Conservation (phyloP, 53 echinoderm and acorn worm species). For the Henricia sp. region DNA sequence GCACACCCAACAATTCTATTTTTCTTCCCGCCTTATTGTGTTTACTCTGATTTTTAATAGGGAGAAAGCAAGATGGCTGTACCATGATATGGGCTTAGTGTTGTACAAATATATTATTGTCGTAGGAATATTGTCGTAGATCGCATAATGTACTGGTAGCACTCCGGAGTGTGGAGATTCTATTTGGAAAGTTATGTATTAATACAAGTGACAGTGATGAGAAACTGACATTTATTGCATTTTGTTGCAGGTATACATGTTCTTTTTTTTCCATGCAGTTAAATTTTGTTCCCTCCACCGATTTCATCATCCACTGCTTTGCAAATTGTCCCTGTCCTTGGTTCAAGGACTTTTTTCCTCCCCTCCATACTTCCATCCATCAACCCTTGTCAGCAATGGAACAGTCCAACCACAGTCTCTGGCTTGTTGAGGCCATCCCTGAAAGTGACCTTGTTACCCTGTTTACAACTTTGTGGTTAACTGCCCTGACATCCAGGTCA, state of each 20-base stretch:
- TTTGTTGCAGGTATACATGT: too few species aligned
- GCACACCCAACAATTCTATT: too few species aligned
- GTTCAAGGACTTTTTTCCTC: background rate
- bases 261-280: background rate
- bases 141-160: too few species aligned
- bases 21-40: too few species aligned
- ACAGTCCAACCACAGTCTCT: background rate
- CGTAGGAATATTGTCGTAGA: too few species aligned
- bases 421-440: constrained; percentile 49
- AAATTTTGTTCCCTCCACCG: background rate
- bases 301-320: background rate
- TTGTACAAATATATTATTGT: too few species aligned
- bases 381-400: background rate
- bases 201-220: background rate
- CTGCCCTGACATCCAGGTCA: constrained; percentile 27
- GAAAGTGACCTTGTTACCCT: constrained; percentile 44
- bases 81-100: too few species aligned
- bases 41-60: too few species aligned
- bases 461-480: constrained; percentile 17
- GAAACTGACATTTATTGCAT: too few species aligned
- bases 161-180: too few species aligned
- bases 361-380: background rate
- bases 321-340: background rate
- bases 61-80: too few species aligned
- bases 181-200: too few species aligned